phyloP scores from a whole-genome alignment of 2,888 invertebrate genomes.

The Tachina fera region DNA sequence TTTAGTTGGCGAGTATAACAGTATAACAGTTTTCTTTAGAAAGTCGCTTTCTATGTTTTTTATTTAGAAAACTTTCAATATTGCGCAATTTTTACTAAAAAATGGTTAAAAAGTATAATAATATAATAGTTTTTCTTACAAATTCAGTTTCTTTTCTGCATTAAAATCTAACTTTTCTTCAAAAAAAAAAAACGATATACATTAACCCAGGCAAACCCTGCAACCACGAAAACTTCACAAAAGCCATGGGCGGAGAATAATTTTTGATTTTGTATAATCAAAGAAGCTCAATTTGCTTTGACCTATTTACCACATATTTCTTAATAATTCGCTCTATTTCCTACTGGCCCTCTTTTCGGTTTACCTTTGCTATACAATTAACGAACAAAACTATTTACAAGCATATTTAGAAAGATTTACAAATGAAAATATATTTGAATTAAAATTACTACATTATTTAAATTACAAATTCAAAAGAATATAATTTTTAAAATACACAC shows the following conservation, averaged over 20 bases:
- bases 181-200: no score
- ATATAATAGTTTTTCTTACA: no score
- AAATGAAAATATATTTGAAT: constrained; percentile 15
- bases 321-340: background rate
- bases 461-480: constrained; percentile 10
- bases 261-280: no score
- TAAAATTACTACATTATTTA: background rate
- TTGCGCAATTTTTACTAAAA: no score
- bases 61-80: no score
- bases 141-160: no score
- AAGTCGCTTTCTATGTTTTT: background rate
- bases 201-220: no score
- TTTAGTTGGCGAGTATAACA: background rate
- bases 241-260: no score
- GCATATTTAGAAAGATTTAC: background rate
- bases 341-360: background rate
- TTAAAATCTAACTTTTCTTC: no score
- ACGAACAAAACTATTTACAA: background rate
- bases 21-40: background rate
- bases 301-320: background rate
- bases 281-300: no score
- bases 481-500: background rate
- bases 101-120: no score
- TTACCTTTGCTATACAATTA: background rate
- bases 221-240: no score